Evolutionary conservation across 2,113 vertebrate genomes (phyloP).

Genomic region (Podarcis cretensis): DNA sequence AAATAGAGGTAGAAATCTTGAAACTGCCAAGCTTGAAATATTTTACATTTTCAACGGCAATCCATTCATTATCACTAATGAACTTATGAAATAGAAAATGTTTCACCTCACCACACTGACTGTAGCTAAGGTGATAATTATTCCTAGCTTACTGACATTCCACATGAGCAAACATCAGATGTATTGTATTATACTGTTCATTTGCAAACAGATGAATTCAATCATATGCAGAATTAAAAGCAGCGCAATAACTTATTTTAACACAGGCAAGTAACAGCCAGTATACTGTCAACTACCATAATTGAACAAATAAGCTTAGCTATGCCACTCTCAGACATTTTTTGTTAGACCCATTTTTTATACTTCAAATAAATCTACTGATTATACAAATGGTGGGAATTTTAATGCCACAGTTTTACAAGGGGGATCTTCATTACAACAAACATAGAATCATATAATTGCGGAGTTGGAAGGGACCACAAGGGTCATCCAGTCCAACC

Average conservation of each 20-base stretch:
- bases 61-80: too few relatives aligned
- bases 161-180: neutral
- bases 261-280: neutral
- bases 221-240: neutral
- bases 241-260: neutral
- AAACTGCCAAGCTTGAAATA: too few relatives aligned
- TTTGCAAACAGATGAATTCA: neutral
- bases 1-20: too few relatives aligned
- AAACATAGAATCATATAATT: too few relatives aligned
- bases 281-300: neutral
- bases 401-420: neutral
- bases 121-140: neutral
- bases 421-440: neutral
- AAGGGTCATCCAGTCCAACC: too few relatives aligned
- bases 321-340: neutral
- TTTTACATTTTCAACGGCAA: too few relatives aligned
- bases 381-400: neutral
- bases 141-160: constrained; percentile 9
- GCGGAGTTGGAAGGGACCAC: too few relatives aligned
- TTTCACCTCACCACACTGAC: too few relatives aligned
- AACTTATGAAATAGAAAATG: too few relatives aligned
- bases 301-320: neutral
- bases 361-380: neutral
- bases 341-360: neutral
- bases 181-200: neutral